Base-by-base conservation (phyloP, 1,140 invertebrate species). In the Lasioglossum albipes region DNA sequence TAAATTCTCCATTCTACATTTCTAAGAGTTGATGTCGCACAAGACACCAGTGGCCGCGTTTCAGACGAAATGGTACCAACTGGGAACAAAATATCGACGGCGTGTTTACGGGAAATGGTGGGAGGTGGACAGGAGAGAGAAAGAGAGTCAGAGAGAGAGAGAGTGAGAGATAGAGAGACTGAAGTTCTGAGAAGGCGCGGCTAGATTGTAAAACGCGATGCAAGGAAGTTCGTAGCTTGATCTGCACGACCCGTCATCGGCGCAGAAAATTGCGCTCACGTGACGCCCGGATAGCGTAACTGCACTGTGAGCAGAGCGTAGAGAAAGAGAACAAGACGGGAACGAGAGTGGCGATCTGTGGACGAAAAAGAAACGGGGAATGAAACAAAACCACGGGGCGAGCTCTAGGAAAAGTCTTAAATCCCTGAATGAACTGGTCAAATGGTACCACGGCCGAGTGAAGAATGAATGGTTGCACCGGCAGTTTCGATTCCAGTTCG, bases 371-470 rank as follows among this genome's bases (percentile, higher is more conserved):
- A 75, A 77, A 75, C 22, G 18, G 75, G 57, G 42, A 13, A 78
- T 70, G 85, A 81, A 86, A 86, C 82, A 86, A 86, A 86, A 82
- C 78, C 78, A 69, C 65, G 66, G 80, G 76, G 54, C 82, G 72
- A 82, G 79, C 79, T 87, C 86, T 75, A 82, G 82, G 85, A 87
- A 87, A 87, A 87, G 85, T 86, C 85, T 87, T 87, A 86, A 86
- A 87, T 87, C 84, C 64, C 78, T 87, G 85, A 87, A 87, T 87
- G 85, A 87, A 84, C 85, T 65, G 85, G 84, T 86, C 85, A 86
- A 86, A 87, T 85, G 83, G 83, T 75, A 86, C 68, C 80, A 72
- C 68, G 62, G 59, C 49, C 62, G 68, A 78, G 16, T 65, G 78
- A 85, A 61, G 86, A 86, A 88, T 88, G 87, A 87, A 87, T 88